Conservation (phyloP, 2,113 vertebrate genomes). For the Dunckerocampus dactyliophorus region DNA sequence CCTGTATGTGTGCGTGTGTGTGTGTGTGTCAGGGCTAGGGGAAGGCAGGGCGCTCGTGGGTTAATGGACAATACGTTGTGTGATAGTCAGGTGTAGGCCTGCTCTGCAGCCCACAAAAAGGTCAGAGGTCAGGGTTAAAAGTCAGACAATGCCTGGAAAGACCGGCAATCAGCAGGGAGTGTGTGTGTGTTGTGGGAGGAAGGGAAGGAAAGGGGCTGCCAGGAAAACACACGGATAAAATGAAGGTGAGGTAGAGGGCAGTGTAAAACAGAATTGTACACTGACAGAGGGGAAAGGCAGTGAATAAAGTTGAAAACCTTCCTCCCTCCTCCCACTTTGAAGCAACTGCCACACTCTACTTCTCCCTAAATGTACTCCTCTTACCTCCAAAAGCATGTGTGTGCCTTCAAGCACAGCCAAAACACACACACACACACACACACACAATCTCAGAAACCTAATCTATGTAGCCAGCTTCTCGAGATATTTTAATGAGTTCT, state of each 20-base stretch:
- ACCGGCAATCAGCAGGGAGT: conserved; percentile 40
- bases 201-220: conserved; percentile 22
- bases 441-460: conserved; percentile 25
- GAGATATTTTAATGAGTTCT: conserved; percentile 54
- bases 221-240: conserved; percentile 34
- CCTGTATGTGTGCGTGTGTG: background rate
- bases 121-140: conserved; percentile 47
- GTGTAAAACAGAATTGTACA: conserved; percentile 29
- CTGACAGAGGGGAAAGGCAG: conserved; percentile 21
- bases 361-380: conserved; percentile 31
- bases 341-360: conserved; percentile 29
- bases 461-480: conserved; percentile 47
- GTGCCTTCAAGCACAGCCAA: background rate
- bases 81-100: conserved; percentile 16
- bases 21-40: too few relatives aligned
- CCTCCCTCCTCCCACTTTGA: conserved; percentile 11
- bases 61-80: conserved; percentile 54
- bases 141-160: conserved; percentile 52
- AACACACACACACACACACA: too few relatives aligned
- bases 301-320: conserved; percentile 6
- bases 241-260: conserved; percentile 46
- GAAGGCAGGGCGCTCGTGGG: conserved; percentile 14
- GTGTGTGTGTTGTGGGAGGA: conserved; percentile 15
- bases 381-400: conserved; percentile 9
- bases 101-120: conserved; percentile 17